These are phyloP conservation scores for Cromileptes altivelis DNA, from an alignment of 2,113 vertebrate genomes.

Conservation along the genomic window DNA sequence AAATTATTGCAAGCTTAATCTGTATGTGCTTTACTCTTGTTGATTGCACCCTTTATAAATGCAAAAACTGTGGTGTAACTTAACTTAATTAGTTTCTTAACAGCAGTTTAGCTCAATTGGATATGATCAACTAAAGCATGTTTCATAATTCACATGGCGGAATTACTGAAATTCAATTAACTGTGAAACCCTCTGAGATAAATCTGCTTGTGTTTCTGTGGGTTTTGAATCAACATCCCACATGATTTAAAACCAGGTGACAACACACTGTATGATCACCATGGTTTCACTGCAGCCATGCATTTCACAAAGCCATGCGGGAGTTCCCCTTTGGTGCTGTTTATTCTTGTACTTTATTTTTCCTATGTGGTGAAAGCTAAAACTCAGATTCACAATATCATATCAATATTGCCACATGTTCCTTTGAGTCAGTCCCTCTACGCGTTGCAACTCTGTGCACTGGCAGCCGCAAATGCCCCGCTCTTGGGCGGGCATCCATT, in stretches of 20 bases:
- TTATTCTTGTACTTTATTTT: conserved; percentile 18
- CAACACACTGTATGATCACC: conserved; percentile 8
- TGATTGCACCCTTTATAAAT: neutral
- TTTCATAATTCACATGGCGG: conserved; percentile 28
- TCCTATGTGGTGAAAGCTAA: neutral
- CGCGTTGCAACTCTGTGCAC: neutral
- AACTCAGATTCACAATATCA: conserved; percentile 14
- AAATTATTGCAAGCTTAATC: neutral
- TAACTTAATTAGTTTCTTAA: neutral
- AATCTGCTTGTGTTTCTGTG: neutral
- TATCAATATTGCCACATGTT: conserved; percentile 28
- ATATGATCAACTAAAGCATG: conserved; percentile 9
- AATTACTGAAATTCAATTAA: conserved; percentile 43
- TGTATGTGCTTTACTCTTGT: neutral
- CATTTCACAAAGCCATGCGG: conserved; percentile 21
- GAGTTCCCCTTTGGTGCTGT: conserved; percentile 13
- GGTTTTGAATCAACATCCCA: neutral
- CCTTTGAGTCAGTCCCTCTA: neutral
- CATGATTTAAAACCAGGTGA: conserved; percentile 52
- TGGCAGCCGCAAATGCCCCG: neutral
- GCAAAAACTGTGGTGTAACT: no score
- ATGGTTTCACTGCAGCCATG: conserved; percentile 31
- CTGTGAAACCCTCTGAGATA: neutral
- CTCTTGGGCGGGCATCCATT: conserved; percentile 31
- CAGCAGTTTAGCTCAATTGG: neutral